Evolutionary conservation across 1,140 invertebrate species (phyloP).

Genomic region (Drosophila fuyamai): DNA sequence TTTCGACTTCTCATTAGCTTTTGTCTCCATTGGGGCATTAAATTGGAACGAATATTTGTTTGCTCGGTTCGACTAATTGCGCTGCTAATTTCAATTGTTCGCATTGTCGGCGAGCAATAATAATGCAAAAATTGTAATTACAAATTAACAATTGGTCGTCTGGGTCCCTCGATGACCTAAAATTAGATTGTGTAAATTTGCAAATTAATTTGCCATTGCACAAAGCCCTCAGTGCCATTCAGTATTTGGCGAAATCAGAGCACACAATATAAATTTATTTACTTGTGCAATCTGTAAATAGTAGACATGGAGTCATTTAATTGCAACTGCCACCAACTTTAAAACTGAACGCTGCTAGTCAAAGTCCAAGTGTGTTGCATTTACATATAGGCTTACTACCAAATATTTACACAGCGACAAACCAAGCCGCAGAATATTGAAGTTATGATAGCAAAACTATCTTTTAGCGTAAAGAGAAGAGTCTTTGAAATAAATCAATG

Average conservation of each 20-base stretch:
- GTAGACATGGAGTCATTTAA: slow-evolving; percentile 31
- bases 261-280: slow-evolving; percentile 48
- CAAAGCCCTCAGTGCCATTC: slow-evolving; percentile 33
- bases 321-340: slow-evolving; percentile 31
- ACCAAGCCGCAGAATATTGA: slow-evolving; percentile 29
- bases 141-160: slow-evolving; percentile 73
- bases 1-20: slow-evolving; percentile 64
- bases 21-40: slow-evolving; percentile 50
- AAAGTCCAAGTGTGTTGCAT: slow-evolving; percentile 53
- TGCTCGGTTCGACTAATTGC: slow-evolving; percentile 72
- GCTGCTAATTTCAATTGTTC: slow-evolving; percentile 81
- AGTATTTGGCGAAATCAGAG: slow-evolving; percentile 40
- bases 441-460: slow-evolving; percentile 42
- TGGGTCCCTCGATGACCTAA: slow-evolving; percentile 34
- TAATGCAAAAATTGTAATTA: slow-evolving; percentile 80
- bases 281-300: slow-evolving; percentile 49
- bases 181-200: slow-evolving; percentile 65
- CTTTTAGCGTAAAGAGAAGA: slow-evolving; percentile 28
- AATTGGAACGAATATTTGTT: slow-evolving; percentile 34
- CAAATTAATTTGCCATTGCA: slow-evolving; percentile 67
- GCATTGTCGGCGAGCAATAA: slow-evolving; percentile 64
- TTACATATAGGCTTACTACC: slow-evolving; percentile 25
- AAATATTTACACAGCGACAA: slow-evolving; percentile 29
- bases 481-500: slow-evolving; percentile 31
- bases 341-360: slow-evolving; percentile 43